Evolutionary conservation across 2,888 invertebrate species (phyloP).

Genomic region (Miltochrista miniata): DNA sequence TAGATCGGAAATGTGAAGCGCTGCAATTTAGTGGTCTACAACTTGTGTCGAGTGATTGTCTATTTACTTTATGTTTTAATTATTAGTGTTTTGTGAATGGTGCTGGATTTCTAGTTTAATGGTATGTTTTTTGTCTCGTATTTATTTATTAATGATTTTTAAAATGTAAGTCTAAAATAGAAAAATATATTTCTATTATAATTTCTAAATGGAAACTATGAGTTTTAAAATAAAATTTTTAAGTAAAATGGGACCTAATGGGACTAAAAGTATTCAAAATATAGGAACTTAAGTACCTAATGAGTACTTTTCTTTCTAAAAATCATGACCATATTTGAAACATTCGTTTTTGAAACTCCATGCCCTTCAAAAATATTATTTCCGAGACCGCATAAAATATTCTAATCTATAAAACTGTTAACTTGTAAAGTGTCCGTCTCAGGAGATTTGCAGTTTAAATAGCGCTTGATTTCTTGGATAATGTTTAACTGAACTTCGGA

Average conservation of each 20-base stretch:
- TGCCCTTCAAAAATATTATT: not conserved
- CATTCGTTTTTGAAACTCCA: no score
- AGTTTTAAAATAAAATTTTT: no score
- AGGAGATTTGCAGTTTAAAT: not conserved
- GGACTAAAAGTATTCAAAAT: no score
- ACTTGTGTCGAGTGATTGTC: slow-evolving; percentile 21
- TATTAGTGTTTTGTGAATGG: slow-evolving; percentile 18
- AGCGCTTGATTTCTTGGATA: not conserved
- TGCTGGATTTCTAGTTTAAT: slow-evolving; percentile 18
- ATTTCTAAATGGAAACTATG: no score
- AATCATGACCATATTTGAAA: no score
- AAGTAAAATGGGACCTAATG: no score
- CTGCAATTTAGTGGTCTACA: slow-evolving; percentile 25
- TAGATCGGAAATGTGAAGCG: slow-evolving; percentile 61
- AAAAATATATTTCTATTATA: not conserved
- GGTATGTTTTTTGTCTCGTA: slow-evolving; percentile 25
- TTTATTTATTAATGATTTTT: no score
- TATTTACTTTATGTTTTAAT: slow-evolving; percentile 12
- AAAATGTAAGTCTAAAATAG: not conserved
- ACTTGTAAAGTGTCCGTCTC: not conserved
- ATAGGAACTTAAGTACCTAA: no score
- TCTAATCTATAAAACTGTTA: not conserved
- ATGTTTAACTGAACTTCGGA: no score
- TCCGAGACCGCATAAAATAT: not conserved
- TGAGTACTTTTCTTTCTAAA: no score